phyloP scores from a whole-genome alignment of 2,888 invertebrate genomes.

The Anthrax anthrax region DNA sequence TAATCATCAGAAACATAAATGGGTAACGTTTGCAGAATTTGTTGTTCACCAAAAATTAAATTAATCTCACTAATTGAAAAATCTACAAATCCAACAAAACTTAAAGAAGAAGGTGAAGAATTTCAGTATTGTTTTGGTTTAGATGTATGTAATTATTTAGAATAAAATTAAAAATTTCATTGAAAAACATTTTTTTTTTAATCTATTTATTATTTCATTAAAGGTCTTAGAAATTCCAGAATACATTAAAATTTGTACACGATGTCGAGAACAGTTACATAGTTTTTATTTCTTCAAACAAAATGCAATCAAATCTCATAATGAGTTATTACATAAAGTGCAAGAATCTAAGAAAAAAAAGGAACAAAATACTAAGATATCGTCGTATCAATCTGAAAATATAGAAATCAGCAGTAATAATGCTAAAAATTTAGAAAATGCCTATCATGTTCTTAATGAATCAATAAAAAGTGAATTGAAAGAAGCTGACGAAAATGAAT shows the following conservation, averaged over 20 bases:
- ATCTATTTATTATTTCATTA: too few species aligned
- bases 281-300: too few species aligned
- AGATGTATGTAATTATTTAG: background rate
- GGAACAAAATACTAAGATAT: too few species aligned
- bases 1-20: too few species aligned
- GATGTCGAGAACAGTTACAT: background rate
- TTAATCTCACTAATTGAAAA: background rate
- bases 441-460: too few species aligned
- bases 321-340: too few species aligned
- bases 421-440: too few species aligned
- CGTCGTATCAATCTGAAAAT: too few species aligned
- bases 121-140: conserved; percentile 3
- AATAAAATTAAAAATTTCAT: background rate
- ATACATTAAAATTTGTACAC: background rate
- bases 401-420: too few species aligned
- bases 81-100: background rate
- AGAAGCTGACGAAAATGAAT: too few species aligned
- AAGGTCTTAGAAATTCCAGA: background rate
- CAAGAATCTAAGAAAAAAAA: too few species aligned
- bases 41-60: background rate
- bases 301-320: background rate
- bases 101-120: background rate
- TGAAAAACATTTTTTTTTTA: background rate
- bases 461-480: too few species aligned
- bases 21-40: background rate